Evolutionary conservation across 2,888 invertebrate species (phyloP).

Genomic region (Fragum sueziense): DNA sequence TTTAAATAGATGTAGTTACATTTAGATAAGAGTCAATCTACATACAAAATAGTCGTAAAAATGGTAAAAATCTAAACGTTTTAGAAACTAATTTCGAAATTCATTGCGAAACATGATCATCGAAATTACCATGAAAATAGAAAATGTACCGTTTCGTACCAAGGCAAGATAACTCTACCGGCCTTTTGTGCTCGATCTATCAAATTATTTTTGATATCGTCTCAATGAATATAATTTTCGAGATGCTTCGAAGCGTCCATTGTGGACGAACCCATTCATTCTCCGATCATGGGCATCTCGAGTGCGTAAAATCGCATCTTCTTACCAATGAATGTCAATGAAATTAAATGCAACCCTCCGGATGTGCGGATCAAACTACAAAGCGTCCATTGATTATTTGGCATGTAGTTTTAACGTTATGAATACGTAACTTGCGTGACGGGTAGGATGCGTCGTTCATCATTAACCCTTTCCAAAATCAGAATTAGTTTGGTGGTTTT

Average conservation of each 20-base stretch:
- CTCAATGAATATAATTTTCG: background rate
- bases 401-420: conserved; percentile 1
- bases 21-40: background rate
- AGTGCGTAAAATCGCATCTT: background rate
- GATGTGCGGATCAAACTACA: conserved; percentile 1
- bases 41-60: background rate
- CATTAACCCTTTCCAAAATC: background rate
- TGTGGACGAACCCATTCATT: conserved; percentile 5
- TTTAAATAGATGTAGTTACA: background rate
- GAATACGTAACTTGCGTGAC: conserved; percentile 16
- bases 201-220: conserved; percentile 5
- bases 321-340: background rate
- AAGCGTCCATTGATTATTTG: conserved; percentile 3
- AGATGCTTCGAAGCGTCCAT: background rate
- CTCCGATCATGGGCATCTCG: conserved; percentile 5
- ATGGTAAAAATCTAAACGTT: background rate
- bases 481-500: background rate
- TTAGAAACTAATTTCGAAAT: conserved; percentile 6
- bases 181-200: background rate
- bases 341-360: conserved; percentile 15
- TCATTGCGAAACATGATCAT: conserved; percentile 11
- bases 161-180: background rate
- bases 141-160: conserved; percentile 22
- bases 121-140: conserved; percentile 9
- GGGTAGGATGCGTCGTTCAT: background rate